Evolutionary conservation across 2,797 vertebrate species (phyloP), one percentile per base, ranked within the genome.

Genomic region (Cyprinodon diabolis): DNA sequence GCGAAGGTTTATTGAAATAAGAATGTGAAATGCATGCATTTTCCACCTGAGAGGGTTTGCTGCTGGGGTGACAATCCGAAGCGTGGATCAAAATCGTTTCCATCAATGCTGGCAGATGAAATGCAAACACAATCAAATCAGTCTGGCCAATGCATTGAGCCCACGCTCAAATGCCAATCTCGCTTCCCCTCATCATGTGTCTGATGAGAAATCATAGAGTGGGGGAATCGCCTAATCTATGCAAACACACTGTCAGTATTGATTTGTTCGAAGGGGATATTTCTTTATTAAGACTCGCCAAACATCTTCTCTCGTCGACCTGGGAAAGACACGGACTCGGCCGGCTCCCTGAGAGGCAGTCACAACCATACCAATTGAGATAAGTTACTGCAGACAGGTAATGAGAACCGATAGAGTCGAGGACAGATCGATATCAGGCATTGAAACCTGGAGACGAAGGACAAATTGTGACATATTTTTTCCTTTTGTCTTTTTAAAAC

Each of bases 241-340:
- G 91, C 92, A 95, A 94, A 94, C 90, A 91, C 87, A 90, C 91
- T 91, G 93, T 95, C 93, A 93, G 80, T 86, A 94, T 92, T 90
- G 94, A 95, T 95, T 94, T 93, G 86, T 82, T 90, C 85, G 10
- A 74, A 88, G 79, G 75, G 89, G 91, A 94, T 93, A 85, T 84
- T 84, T 94, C 94, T 95, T 95, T 93, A 93, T 94, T 94, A 92
- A 84, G 83, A 82, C 84, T 85, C 17, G 74, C 86, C 88, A 87
- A 83, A 91, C 86, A 55, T 89, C 88, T 87, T 87, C 63, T 86
- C 71, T 81, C 71, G 75, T 77, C 77, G 84, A 86, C 84, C 74
- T 77, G 80, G 69, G 72, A 87, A 69, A 89, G 74, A 68, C 69
- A 43, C 66, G 21, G 75, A 76, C 81, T 68, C n/a, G 74, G 63